Evolutionary conservation across 2,797 vertebrate genomes (phyloP).

Genomic region (Sternarchorhynchus goeldii): DNA sequence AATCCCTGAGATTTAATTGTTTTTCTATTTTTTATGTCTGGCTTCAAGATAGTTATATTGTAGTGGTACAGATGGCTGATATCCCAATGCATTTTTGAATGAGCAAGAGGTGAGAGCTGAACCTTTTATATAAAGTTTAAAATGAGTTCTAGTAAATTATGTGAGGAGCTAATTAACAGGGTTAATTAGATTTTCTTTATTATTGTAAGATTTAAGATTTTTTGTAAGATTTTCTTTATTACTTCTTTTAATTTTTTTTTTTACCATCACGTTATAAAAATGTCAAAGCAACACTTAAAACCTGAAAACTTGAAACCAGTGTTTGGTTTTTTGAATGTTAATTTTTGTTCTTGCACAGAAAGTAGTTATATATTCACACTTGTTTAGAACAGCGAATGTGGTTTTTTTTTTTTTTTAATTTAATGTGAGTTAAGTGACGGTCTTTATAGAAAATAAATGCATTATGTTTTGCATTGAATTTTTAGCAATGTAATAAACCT

Average conservation of each 20-base stretch:
- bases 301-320: slow-evolving; percentile 23
- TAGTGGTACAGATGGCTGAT: slow-evolving; percentile 40
- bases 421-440: background rate
- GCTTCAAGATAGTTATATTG: slow-evolving; percentile 50
- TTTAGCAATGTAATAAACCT: slow-evolving; percentile 48
- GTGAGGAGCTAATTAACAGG: background rate
- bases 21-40: slow-evolving; percentile 55
- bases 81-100: slow-evolving; percentile 27
- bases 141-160: slow-evolving; percentile 1
- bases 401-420: background rate
- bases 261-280: slow-evolving; percentile 12
- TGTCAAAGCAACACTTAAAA: slow-evolving; percentile 16
- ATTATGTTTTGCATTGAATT: slow-evolving; percentile 37
- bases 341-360: slow-evolving; percentile 25
- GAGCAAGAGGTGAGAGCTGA: slow-evolving; percentile 61
- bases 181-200: background rate
- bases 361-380: slow-evolving; percentile 34
- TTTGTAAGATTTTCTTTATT: too few species aligned
- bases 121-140: background rate
- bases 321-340: slow-evolving; percentile 42
- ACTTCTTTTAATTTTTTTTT: background rate
- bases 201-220: too few species aligned
- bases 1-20: slow-evolving; percentile 65
- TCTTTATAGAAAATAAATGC: background rate
- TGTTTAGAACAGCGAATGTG: background rate